Evolutionary conservation across 1,140 invertebrate genomes (phyloP).

Genomic region (Temnothorax longispinosus): DNA sequence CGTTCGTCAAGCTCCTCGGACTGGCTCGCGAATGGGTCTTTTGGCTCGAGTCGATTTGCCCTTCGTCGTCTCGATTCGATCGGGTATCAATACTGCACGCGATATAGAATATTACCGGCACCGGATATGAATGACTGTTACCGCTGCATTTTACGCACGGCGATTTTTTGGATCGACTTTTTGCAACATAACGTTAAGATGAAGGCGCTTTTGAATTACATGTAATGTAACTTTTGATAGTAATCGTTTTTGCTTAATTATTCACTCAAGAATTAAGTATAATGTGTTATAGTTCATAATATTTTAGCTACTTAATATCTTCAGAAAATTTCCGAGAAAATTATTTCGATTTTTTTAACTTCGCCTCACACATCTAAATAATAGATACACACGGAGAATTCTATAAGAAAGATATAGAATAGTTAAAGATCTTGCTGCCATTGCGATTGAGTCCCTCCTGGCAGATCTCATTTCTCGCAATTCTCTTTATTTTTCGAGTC

Average conservation of each 20-base stretch:
- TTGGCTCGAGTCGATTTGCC: constrained; percentile 11
- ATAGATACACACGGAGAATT: background rate
- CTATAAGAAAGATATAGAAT: background rate
- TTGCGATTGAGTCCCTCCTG: background rate
- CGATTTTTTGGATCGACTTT: background rate
- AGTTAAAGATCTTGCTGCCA: background rate
- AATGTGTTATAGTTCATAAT: background rate
- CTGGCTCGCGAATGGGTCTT: constrained; percentile 28
- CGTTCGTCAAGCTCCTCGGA: constrained; percentile 24
- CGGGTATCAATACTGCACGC: constrained; percentile 9
- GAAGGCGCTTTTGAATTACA: background rate
- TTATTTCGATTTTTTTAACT: background rate
- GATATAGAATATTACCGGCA: background rate
- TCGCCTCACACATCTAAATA: background rate
- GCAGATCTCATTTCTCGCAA: background rate
- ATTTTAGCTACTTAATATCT: background rate
- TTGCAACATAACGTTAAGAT: background rate
- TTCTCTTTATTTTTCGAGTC: background rate
- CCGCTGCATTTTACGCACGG: background rate
- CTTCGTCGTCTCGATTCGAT: background rate
- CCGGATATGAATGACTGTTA: background rate
- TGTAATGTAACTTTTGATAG: background rate
- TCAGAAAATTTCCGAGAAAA: background rate
- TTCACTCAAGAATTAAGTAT: background rate
- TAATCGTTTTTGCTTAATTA: background rate